Evolutionary conservation across 2,113 vertebrate genomes (phyloP), one percentile per base, ranked within the genome.

Genomic region (Sebastes schlegelii): DNA sequence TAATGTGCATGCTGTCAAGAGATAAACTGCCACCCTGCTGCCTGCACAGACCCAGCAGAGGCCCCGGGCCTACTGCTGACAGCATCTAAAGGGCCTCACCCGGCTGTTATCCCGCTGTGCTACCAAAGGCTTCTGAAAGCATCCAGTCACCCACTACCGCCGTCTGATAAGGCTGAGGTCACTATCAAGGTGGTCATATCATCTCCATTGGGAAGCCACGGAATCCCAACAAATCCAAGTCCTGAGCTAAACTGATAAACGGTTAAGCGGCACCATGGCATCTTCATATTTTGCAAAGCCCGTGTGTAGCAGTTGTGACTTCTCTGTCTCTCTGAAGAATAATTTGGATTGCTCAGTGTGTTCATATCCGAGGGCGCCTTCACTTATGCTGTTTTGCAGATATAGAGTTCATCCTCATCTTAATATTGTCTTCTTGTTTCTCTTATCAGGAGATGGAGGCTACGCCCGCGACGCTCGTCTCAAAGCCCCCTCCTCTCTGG

Each of bases 381-480:
- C 54, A 14, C 10, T 76, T 40, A 5, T 61, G 42, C 69, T 69
- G 6, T 84, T 82, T 46, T 71, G 10, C n/a, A 26, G 57, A 75
- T 71, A 85, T 81, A 82, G 64, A 61, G n/a, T 74, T 74, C 43
- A 8, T 52, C 43, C 63, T 70, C 11, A 45, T 61, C 54, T 9
- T 72, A 87, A 70, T 71, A 26, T 58, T 46, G 45, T 63, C 19
- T 60, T 79, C 26, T 77, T 71, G 5, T 71, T 61, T 79, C 10
- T 60, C 57, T 73, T 65, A 89, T 62, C 91, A 99, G 98, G 98
- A 85, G 98, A 99, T 45, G 97, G 97, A 77, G 97, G 97, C 45
- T 99, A 98, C 60, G 98, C 98, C 86, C 98, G 98, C 72, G 97
- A 99, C 42, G 97, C 97, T 13, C 97, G 96, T 69, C 96, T 99